These are phyloP conservation scores for Pseudococcus viburni DNA, from an alignment of 2,888 invertebrate genomes.

Conservation along the genomic window DNA sequence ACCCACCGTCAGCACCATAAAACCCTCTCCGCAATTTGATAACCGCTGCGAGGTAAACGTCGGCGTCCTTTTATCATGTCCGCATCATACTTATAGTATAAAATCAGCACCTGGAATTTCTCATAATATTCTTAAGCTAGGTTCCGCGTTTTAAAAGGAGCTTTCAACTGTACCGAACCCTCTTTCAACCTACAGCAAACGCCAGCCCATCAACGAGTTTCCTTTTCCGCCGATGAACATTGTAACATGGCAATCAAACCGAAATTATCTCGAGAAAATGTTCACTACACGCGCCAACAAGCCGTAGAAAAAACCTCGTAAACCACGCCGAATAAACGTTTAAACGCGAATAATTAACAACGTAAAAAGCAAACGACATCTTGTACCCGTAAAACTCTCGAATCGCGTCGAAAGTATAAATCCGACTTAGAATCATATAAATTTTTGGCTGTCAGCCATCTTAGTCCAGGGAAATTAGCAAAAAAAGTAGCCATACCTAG, in stretches of 20 bases:
- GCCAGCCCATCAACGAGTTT: not conserved
- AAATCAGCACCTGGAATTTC: conserved; percentile 35
- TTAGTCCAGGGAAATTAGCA: too few relatives aligned
- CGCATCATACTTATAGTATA: not conserved
- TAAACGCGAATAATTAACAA: conserved; percentile 32
- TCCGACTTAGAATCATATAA: not conserved
- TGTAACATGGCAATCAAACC: conserved; percentile 20
- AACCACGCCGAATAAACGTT: conserved; percentile 12
- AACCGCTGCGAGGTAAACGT: not conserved
- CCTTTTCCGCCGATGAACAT: conserved; percentile 16
- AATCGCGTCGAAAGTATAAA: not conserved
- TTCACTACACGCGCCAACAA: not conserved
- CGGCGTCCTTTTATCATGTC: not conserved
- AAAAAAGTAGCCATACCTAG: too few relatives aligned
- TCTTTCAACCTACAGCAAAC: not conserved
- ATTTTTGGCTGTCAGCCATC: conserved; percentile 20
- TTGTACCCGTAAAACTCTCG: not conserved
- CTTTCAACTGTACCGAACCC: not conserved
- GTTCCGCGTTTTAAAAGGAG: not conserved
- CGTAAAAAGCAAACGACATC: conserved; percentile 25
- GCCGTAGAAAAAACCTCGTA: conserved; percentile 6
- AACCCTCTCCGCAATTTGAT: too few relatives aligned
- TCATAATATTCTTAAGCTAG: conserved; percentile 31
- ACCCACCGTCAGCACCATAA: too few relatives aligned
- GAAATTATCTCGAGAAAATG: conserved; percentile 29